phyloP scores from a whole-genome alignment of 2,113 vertebrate genomes.

The Synodontis membranacea region DNA sequence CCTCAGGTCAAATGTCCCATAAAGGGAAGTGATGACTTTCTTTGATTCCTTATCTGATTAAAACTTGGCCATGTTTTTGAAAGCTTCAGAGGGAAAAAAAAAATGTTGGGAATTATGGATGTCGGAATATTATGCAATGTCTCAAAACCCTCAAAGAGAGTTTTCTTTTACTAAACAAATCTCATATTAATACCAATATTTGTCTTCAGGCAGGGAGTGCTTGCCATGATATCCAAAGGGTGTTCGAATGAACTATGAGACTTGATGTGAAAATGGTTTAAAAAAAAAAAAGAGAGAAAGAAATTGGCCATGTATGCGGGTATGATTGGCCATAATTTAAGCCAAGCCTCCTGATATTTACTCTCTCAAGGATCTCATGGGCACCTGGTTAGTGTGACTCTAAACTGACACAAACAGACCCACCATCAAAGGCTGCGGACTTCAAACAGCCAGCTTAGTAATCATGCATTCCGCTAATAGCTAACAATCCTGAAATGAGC shows the following conservation, averaged over 20 bases:
- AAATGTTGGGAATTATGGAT: conserved; percentile 17
- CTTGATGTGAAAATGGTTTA: conserved; percentile 23
- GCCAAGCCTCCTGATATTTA: conserved; percentile 24
- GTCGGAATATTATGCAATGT: neutral
- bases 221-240: neutral
- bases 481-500: conserved; percentile 68
- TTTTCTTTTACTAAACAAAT: neutral
- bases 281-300: neutral
- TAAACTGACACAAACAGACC: conserved; percentile 68
- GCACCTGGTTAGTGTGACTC: conserved; percentile 67
- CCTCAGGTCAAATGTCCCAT: conserved; percentile 38
- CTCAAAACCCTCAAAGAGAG: neutral
- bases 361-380: conserved; percentile 39
- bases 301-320: neutral
- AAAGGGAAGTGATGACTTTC: conserved; percentile 37
- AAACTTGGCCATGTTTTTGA: neutral
- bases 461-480: conserved; percentile 67
- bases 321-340: conserved; percentile 37
- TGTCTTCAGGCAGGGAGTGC: neutral
- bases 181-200: conserved; percentile 6
- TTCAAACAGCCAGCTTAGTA: conserved; percentile 67
- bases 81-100: neutral
- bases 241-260: conserved; percentile 5
- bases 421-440: conserved; percentile 56
- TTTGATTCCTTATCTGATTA: conserved; percentile 29